Conservation (phyloP, 2,797 vertebrate species). For the Lepidocolaptes lacrymiger region DNA sequence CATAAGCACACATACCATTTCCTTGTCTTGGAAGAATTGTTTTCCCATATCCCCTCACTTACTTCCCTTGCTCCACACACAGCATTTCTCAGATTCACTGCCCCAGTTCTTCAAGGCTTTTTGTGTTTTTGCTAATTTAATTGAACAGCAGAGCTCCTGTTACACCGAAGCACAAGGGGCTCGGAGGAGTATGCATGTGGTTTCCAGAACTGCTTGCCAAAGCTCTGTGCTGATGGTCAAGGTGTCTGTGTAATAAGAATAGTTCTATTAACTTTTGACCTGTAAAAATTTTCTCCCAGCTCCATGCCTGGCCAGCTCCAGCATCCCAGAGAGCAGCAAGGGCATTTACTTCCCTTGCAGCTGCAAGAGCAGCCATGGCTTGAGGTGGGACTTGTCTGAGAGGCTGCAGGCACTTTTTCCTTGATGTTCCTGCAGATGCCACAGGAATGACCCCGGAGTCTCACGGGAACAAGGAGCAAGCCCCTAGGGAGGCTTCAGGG, state of each 20-base stretch:
- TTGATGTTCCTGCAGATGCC: background rate
- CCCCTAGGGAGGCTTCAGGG: background rate
- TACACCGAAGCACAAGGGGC: background rate
- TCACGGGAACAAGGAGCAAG: background rate
- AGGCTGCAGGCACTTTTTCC: background rate
- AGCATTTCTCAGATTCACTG: background rate
- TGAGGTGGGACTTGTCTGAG: background rate
- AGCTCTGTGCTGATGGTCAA: background rate
- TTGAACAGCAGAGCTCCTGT: background rate
- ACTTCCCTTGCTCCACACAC: background rate
- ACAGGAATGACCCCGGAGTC: rapidly evolving
- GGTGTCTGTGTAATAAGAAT: background rate
- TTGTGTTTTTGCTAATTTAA: background rate
- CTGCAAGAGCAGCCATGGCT: background rate
- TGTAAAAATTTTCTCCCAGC: background rate
- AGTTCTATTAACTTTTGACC: background rate
- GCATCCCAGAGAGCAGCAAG: background rate
- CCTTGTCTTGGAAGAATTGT: rapidly evolving
- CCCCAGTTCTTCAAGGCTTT: background rate
- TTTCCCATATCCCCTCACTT: background rate
- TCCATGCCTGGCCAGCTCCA: background rate
- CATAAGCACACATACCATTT: background rate
- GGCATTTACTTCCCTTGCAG: background rate
- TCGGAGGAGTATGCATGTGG: rapidly evolving
- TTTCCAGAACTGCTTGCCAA: background rate